phyloP scores from a whole-genome alignment of 2,888 invertebrate species.

The Stenchaetothrips biformis region DNA sequence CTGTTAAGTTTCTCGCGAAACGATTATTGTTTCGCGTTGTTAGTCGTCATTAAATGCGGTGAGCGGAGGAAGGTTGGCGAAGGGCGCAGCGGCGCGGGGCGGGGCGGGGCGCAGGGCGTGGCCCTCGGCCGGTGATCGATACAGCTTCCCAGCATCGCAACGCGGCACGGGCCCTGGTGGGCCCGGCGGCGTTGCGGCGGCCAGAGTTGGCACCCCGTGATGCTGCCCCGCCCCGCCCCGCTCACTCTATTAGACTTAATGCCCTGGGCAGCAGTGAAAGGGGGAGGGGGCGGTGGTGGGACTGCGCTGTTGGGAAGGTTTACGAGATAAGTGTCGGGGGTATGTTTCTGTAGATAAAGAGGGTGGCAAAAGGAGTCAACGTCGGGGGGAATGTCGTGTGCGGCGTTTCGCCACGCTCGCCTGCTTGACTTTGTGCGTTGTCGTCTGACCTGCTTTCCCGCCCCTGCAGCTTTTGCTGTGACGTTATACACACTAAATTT shows the following conservation, averaged over 20 bases:
- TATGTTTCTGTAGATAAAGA: too few relatives aligned
- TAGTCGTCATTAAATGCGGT: conserved; percentile 8
- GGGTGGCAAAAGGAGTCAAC: too few relatives aligned
- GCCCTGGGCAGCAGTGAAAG: background rate
- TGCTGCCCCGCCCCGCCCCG: too few relatives aligned
- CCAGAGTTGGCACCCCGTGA: background rate
- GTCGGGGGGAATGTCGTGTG: too few relatives aligned
- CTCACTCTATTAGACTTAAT: conserved; percentile 23
- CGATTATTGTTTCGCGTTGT: conserved; percentile 23
- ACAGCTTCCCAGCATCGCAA: background rate
- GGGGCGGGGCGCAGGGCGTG: background rate
- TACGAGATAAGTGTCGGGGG: too few relatives aligned
- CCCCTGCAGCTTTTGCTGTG: background rate
- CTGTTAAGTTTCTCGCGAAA: conserved; percentile 10
- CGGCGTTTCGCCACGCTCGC: too few relatives aligned
- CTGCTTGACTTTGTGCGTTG: background rate
- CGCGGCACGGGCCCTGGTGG: too few relatives aligned
- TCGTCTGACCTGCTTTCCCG: too few relatives aligned
- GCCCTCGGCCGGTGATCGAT: conserved; percentile 11
- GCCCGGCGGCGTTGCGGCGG: background rate
- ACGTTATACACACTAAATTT: too few relatives aligned
- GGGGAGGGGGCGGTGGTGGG: background rate
- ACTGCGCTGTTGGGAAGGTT: too few relatives aligned
- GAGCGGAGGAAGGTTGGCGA: background rate
- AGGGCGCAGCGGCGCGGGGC: background rate